Evolutionary conservation across 2,113 vertebrate genomes (phyloP).

Genomic region (Nymphicus hollandicus): DNA sequence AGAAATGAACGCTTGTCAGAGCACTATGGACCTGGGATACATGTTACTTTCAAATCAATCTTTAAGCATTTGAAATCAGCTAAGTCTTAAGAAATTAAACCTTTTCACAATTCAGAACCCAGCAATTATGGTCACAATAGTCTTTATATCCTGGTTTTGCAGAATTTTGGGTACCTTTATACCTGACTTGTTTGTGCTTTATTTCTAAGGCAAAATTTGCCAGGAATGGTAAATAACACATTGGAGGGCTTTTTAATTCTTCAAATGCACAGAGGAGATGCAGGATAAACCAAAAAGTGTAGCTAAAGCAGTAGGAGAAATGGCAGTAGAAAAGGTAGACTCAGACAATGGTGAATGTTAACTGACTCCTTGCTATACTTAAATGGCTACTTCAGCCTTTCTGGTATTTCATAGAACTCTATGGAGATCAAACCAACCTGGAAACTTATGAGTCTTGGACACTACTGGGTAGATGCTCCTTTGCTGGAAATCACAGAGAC

Average conservation of each 20-base stretch:
- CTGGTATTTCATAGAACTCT: conserved; percentile 62
- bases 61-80: conserved; percentile 73
- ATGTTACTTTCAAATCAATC: conserved; percentile 65
- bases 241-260: conserved; percentile 74
- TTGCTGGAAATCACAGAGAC: conserved; percentile 80
- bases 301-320: conserved; percentile 80
- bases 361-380: background rate
- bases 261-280: conserved; percentile 70
- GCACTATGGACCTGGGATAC: conserved; percentile 72
- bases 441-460: conserved; percentile 70
- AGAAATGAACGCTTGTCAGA: conserved; percentile 82
- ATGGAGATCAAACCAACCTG: conserved; percentile 74
- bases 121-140: conserved; percentile 63
- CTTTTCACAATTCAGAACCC: conserved; percentile 70
- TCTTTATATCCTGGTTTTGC: conserved; percentile 32
- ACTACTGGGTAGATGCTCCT: conserved; percentile 59
- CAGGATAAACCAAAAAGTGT: conserved; percentile 80
- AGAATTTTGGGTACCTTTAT: background rate
- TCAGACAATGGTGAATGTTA: background rate
- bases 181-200: background rate
- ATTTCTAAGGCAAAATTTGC: conserved; percentile 70
- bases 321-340: conserved; percentile 74
- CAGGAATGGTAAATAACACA: conserved; percentile 68
- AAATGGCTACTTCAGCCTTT: background rate
- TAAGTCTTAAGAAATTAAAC: conserved; percentile 70